Conservation (phyloP, 23 tunicate species). For the Halocynthia roretzi region DNA sequence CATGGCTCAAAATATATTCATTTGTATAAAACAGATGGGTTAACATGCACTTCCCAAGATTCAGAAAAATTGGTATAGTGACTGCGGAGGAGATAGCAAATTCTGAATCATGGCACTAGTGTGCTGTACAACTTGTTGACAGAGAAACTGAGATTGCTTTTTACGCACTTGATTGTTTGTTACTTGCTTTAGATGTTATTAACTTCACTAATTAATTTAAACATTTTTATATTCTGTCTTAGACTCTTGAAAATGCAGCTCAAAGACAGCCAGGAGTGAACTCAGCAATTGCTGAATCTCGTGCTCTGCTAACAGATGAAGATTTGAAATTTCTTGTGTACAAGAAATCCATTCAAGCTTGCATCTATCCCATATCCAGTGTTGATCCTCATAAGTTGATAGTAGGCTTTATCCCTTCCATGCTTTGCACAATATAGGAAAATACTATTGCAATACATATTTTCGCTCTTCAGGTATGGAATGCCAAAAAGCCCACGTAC, state of each 20-base stretch:
- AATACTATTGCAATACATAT: not conserved
- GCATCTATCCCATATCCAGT: conserved; percentile 79
- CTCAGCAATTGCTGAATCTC: conserved; percentile 70
- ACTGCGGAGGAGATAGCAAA: too few species aligned
- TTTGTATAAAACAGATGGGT: too few species aligned
- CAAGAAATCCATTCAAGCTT: conserved; percentile 88
- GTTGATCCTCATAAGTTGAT: conserved; percentile 75
- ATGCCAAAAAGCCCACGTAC: conserved; percentile 71
- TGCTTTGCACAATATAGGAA: not conserved
- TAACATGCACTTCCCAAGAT: too few species aligned
- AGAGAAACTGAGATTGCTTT: too few species aligned
- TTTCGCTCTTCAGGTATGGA: conserved; percentile 39
- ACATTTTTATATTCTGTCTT: not conserved
- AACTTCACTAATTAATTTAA: not conserved
- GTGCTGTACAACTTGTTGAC: too few species aligned
- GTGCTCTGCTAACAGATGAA: conserved; percentile 60
- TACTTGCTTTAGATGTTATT: too few species aligned
- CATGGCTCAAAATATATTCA: too few species aligned
- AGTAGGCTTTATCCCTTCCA: not conserved
- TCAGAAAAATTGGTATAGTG: too few species aligned
- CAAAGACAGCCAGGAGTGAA: conserved; percentile 72
- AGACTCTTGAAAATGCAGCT: not conserved
- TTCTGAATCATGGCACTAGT: too few species aligned
- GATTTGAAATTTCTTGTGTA: conserved; percentile 88
- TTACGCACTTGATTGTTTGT: too few species aligned